Evolutionary conservation across 1,140 invertebrate species (phyloP).

Genomic region (Lamellibrachia luymesi): DNA sequence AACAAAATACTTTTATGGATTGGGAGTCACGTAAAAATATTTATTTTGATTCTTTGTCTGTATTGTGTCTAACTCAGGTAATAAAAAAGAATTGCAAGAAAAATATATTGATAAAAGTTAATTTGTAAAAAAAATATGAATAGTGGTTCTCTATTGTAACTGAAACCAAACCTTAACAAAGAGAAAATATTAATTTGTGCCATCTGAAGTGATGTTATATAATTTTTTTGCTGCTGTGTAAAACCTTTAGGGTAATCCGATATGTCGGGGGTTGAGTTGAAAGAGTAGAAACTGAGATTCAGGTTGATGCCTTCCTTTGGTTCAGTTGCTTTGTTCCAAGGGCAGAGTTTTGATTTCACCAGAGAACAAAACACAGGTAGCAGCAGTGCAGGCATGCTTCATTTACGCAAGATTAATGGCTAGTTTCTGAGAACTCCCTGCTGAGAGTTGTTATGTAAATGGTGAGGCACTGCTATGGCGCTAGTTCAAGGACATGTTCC

Average conservation of each 20-base stretch:
- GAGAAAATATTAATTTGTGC: not conserved
- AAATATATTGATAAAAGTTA: not conserved
- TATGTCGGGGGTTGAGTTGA: not conserved
- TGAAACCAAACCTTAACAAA: not conserved
- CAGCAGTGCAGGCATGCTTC: not conserved
- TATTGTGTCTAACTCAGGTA: not conserved
- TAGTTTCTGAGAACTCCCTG: not conserved
- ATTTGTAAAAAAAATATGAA: not conserved
- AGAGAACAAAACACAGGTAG: not conserved
- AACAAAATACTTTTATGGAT: no score
- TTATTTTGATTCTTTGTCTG: not conserved
- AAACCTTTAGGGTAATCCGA: not conserved
- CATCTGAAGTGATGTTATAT: not conserved
- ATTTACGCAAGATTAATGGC: slow-evolving; percentile 1
- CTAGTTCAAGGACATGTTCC: not conserved
- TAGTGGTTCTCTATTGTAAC: not conserved
- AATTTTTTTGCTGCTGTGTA: not conserved
- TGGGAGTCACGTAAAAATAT: not conserved
- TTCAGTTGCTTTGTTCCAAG: not conserved
- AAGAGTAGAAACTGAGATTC: not conserved
- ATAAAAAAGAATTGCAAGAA: not conserved
- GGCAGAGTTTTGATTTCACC: not conserved
- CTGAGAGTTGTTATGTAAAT: slow-evolving; percentile 5
- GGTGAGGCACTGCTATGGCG: not conserved
- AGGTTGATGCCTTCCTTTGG: not conserved